Evolutionary conservation across 2,113 vertebrate genomes (phyloP).

Genomic region (Dinomys branickii): DNA sequence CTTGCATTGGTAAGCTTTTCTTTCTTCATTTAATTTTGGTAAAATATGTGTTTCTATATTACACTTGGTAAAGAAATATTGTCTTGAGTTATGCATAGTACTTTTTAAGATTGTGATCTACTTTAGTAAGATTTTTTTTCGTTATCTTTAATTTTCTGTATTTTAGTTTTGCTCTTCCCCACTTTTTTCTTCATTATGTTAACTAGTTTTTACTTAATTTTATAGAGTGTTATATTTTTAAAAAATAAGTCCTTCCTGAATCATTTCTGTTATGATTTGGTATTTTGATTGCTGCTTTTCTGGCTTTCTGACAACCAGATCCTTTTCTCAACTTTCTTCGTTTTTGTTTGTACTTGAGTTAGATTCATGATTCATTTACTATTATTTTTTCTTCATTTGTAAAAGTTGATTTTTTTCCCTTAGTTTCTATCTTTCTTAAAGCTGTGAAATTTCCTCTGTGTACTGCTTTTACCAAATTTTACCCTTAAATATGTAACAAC

Average conservation of each 20-base stretch:
- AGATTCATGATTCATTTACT: conserved; percentile 12
- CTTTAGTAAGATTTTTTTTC: conserved; percentile 12
- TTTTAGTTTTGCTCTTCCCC: neutral
- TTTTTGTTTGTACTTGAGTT: neutral
- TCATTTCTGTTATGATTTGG: conserved; percentile 1
- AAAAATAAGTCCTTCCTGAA: neutral
- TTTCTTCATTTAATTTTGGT: conserved; percentile 34
- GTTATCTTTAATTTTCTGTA: conserved; percentile 9
- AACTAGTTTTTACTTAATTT: conserved; percentile 38
- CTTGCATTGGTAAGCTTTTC: neutral
- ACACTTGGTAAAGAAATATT: neutral
- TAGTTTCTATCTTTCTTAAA: conserved; percentile 31
- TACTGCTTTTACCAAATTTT: conserved; percentile 41
- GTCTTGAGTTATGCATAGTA: neutral
- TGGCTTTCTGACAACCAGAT: neutral
- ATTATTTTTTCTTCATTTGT: conserved; percentile 16
- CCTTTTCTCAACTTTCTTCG: neutral
- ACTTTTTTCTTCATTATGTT: neutral
- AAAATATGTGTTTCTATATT: neutral
- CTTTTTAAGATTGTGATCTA: neutral
- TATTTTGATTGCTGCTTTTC: neutral
- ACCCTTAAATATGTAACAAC: neutral
- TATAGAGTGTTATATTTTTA: neutral
- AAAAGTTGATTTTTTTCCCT: neutral
- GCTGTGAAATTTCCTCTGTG: conserved; percentile 30